Base-by-base conservation (phyloP, 2,113 vertebrate genomes). In the Entomyzon cyanotis region DNA sequence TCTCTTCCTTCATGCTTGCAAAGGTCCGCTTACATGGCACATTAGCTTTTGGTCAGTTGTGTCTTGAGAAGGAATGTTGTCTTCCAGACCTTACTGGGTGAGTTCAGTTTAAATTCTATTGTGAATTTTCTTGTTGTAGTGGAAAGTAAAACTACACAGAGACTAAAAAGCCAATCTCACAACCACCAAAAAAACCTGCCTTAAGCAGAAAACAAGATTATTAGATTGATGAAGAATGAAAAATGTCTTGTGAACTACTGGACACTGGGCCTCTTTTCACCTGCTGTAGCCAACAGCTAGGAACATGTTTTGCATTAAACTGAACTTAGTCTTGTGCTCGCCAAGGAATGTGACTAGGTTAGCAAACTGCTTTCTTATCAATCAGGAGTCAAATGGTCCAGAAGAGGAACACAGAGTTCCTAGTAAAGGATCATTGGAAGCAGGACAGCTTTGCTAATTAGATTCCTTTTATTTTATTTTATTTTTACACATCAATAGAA, bases 331-430 rank as follows among this genome's bases (percentile, higher is more conserved):
- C 53, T 78, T 83, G 22, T 53, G 30, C 83, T 95, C 0, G 20
- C 78, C 80, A 86, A 74, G 58, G 91, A 88, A 39, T 52, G 58
- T 80, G 44, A n/a, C 46, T 80, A 53, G 83, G 68, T 91, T 81
- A 90, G 77, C 83, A 94, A 93, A 59, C 44, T 86, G 73, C 76
- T 79, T 82, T 77, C 65, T 74, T 88, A 87, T 84, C 87, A 84
- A 44, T 97, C 63, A 95, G 83, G 71, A 87, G 52, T 85, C 81
- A 87, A 90, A 73, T 46, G 73, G 86, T 84, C 85, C 71, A 78
- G 76, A 90, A 89, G 81, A 96, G 49, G 58, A 73, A 88, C 94
- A 83, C 30, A 33, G 46, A 71, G 88, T 75, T 88, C 88, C 80
- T 62, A 37, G 78, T 44, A 63, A 87, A 71, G 56, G 33, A 83